Base-by-base conservation (phyloP, 2,888 invertebrate genomes). In the Drosophila pseudotakahashii region DNA sequence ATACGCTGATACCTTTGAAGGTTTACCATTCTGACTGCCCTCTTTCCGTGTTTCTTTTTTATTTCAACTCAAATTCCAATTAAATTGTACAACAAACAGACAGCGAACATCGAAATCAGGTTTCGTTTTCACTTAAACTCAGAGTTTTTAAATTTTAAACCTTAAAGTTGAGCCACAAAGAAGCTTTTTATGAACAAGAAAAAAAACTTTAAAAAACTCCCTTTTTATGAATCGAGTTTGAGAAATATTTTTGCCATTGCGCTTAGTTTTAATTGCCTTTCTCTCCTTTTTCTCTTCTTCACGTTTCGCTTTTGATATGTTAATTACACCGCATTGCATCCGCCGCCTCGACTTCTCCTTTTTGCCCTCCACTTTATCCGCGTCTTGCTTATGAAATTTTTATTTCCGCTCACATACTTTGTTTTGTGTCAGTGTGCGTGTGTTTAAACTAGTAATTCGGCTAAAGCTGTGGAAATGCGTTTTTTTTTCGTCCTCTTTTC, bases 221-320 rank as follows among this genome's bases (percentile, higher is more conserved):
- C 23, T 14, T 41, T 59, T 32, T 59, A 16, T 42, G 59, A 58
- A 32, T 59, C 13, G 14, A 16, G 50, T 26, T 14, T 26, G 36
- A 19, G 30, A 47, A 50, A 41, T 16, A 42, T 68, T 26, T 42
- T 41, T 41, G 68, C 69, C 50, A 37, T 19, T 52, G 69, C 50
- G 51, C 70, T 71, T 48, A 45, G 42, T 36, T 71, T 72, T 62
- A 71, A 51, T 68, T 66, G 45, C 68, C 47, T 13, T 39, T 36
- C 23, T 14, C 37, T 19, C 30, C 34, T 23, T 32, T 30, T 32
- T 23, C 30, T 19, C 14, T 37, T 37, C 48, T 36, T 23, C 64
- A 30, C 63, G 36, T 42, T 37, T 45, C 73, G 50, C 70, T 53
- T 69, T 72, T 74, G 73, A 76, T 76, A 75, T 76, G 74, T 75